Percentiles rank a stretch among this genome's conserved stretches.
Conservation (phyloP, 2,888 invertebrate genomes). For the Amorpha juglandis region DNA sequence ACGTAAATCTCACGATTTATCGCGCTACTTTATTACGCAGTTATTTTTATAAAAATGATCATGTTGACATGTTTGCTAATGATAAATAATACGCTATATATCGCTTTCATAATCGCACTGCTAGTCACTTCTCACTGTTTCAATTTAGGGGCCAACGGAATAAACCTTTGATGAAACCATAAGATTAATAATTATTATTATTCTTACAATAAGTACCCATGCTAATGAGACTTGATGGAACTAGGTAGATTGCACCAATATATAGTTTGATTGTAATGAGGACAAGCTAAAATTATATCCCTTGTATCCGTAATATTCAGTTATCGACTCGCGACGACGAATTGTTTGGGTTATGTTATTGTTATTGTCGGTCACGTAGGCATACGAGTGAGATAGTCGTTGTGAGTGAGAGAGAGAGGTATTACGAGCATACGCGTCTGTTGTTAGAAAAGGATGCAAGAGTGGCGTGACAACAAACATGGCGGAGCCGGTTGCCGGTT, state of each 20-base stretch:
- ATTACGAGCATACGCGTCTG: constrained; percentile 43
- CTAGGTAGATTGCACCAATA: constrained; percentile 43
- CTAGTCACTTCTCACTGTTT: constrained; percentile 37
- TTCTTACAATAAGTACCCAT: constrained; percentile 4
- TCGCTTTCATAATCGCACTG: constrained; percentile 8
- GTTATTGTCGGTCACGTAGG: constrained; percentile 82
- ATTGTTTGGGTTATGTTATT: constrained; percentile 70
- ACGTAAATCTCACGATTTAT: constrained; percentile 22
- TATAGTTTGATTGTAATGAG: constrained; percentile 37
- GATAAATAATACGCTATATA: constrained; percentile 43
- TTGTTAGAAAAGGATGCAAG: constrained; percentile 58
- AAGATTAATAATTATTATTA: no score
- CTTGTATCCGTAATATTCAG: constrained; percentile 41
- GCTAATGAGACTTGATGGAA: constrained; percentile 29
- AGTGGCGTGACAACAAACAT: constrained; percentile 82
- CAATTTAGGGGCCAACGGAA: constrained; percentile 31
- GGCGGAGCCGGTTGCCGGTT: constrained; percentile 79
- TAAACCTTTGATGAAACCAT: constrained; percentile 27
- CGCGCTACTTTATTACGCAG: constrained; percentile 32
- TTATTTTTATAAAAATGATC: constrained; percentile 38
- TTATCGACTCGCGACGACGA: constrained; percentile 46
- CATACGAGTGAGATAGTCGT: constrained; percentile 58
- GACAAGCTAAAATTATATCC: constrained; percentile 39
- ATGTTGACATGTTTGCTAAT: constrained; percentile 43
- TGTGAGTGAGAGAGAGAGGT: constrained; percentile 50